These are phyloP conservation scores for Tipula helvola DNA, from an alignment of 2,888 invertebrate genomes.

Conservation along the genomic window DNA sequence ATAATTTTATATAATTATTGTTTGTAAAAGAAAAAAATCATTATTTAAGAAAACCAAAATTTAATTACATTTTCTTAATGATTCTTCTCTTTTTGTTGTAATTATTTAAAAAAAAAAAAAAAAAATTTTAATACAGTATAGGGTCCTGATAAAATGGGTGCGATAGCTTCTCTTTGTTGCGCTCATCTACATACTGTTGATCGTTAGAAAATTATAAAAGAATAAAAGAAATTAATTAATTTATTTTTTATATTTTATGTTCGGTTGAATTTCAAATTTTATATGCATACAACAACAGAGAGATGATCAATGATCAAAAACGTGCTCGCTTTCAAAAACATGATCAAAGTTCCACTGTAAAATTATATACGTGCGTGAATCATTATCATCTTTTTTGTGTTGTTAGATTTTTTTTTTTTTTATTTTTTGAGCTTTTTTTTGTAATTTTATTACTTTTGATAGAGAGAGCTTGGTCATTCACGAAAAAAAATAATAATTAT, in stretches of 20 bases:
- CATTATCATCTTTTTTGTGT: constrained; percentile 7
- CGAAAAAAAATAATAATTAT: constrained; percentile 5
- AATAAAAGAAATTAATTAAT: background rate
- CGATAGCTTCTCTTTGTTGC: background rate
- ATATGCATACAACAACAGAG: background rate
- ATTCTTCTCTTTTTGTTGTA: background rate
- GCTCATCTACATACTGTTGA: background rate
- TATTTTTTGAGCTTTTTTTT: background rate
- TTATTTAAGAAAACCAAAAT: constrained; percentile 4
- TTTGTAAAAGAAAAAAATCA: constrained; percentile 6
- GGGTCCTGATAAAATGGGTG: background rate
- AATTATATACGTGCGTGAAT: constrained; percentile 8
- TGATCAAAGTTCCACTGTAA: background rate
- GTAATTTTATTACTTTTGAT: background rate
- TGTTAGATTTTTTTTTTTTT: background rate
- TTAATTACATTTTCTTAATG: constrained; percentile 4
- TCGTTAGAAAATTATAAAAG: background rate
- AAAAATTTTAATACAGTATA: background rate
- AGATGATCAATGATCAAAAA: background rate
- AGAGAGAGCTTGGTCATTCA: constrained; percentile 6
- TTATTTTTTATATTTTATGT: background rate
- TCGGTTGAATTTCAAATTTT: background rate
- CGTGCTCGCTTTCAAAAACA: background rate
- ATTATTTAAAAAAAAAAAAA: background rate
- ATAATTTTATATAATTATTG: constrained; percentile 10